Percentiles rank a stretch among this genome's conserved stretches.
Conservation (phyloP, 92 coral and sea anemone species). For the Bergia puertoricense region DNA sequence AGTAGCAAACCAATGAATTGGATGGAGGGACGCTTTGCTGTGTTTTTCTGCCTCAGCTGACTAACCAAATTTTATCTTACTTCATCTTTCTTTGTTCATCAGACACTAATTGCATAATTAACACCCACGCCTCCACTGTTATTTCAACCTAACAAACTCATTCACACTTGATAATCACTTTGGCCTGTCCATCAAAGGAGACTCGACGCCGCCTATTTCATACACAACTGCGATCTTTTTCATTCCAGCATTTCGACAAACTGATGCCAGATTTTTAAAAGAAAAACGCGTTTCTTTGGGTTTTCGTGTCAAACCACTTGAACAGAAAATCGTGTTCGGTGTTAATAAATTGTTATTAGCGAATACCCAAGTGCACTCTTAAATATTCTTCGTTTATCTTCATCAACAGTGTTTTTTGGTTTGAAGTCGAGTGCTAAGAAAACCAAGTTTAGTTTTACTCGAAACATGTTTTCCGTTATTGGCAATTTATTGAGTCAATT, state of each 20-base stretch:
- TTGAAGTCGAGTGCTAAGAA: conserved; percentile 19
- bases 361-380: background rate
- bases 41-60: background rate
- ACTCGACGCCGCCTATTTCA: background rate
- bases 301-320: background rate
- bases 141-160: conserved; percentile 32
- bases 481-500: conserved; percentile 25
- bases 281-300: background rate
- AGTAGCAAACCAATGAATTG: background rate
- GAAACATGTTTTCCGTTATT: conserved; percentile 12
- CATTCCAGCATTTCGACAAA: background rate
- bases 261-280: background rate
- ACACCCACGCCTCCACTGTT: conserved; percentile 44
- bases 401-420: background rate
- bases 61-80: background rate
- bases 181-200: conserved; percentile 15
- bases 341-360: no score
- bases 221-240: background rate
- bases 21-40: background rate
- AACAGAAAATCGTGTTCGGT: background rate
- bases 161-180: conserved; percentile 14
- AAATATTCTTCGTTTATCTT: background rate
- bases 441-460: background rate
- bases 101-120: conserved; percentile 41
- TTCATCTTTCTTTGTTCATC: conserved; percentile 20